Evolutionary conservation across 1,140 invertebrate species (phyloP), one percentile per base, ranked within the genome.

Genomic region (Drosophila lowei): DNA sequence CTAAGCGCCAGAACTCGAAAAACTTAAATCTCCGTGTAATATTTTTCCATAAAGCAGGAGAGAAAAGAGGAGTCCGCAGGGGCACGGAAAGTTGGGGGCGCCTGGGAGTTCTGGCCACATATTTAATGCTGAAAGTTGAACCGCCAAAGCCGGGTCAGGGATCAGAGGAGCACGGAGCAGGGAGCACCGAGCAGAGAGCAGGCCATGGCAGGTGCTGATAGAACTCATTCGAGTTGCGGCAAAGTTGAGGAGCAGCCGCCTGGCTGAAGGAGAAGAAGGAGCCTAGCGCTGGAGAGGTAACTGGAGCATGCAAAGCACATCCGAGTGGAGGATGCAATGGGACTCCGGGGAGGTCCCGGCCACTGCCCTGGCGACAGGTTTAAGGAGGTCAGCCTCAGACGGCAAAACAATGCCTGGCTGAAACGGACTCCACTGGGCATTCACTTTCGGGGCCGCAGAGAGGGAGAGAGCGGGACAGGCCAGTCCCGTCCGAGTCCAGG

Each of bases 11-110:
- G 55, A 84, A 65, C 76, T 76, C 52, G 55, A 63, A 73, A 84
- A 84, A 84, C 81, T 86, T 84, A 80, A 84, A 84, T 84, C 80
- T 84, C 80, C 71, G 60, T 84, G 72, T 80, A 84, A 84, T 84
- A 84, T 84, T 84, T 84, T 65, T 77, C 74, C 80, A 84, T 84
- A 84, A 84, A 80, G 41, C 63, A 44, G 42, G 48, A 55, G 44
- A 48, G 65, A 50, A 30, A 30, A 30, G 8, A 3, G 2, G 8
- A 30, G 30, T 30, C 8, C 30, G 8, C 73, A 62, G 56, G 52
- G 16, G 34, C 46, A 50, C 13, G n/a, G 41, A 9, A 3, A 16
- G 3, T 3, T 30, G 21, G 16, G 21, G 18, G 42, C 18, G 34
- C 34, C 34, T 38, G 38, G 47, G 59, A 34, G 23, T 57, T 59